Percentiles rank a stretch among this genome's conserved stretches.
phyloP scores from a whole-genome alignment of 1,140 invertebrate genomes.

The Armadillidium nasatum region DNA sequence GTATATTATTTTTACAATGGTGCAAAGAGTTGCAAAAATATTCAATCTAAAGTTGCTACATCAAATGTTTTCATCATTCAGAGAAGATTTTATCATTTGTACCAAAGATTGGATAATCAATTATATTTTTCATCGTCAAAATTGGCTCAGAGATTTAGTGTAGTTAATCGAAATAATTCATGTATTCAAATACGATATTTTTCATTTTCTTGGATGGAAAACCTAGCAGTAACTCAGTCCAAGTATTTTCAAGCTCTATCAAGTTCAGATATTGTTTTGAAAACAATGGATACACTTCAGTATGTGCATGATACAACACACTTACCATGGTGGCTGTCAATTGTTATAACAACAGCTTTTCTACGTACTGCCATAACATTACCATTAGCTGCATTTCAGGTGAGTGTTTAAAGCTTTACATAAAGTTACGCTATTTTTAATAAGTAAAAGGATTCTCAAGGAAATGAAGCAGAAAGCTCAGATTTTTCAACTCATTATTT shows the following conservation, averaged over 20 bases:
- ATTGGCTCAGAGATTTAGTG: no score
- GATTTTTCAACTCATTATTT: no score
- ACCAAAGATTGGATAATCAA: no score
- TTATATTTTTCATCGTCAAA: no score
- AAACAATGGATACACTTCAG: constrained; percentile 50
- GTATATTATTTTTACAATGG: no score
- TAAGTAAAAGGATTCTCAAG: no score
- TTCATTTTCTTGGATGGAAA: not conserved
- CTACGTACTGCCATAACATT: constrained; percentile 64
- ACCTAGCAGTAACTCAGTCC: not conserved
- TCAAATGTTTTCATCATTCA: not conserved
- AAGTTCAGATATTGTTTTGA: not conserved
- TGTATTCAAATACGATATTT: not conserved
- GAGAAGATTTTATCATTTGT: not conserved
- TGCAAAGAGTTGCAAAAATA: no score
- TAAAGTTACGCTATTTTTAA: no score
- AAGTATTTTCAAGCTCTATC: not conserved
- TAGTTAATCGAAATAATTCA: no score
- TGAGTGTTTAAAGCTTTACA: constrained; percentile 41
- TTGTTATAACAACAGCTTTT: constrained; percentile 64
- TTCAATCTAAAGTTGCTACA: no score
- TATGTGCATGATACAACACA: constrained; percentile 64
- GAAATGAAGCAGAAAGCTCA: no score
- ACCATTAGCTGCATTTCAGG: constrained; percentile 68
- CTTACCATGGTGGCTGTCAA: constrained; percentile 76